Conservation (phyloP, 2,888 invertebrate species). For the Fabriciana adippe region DNA sequence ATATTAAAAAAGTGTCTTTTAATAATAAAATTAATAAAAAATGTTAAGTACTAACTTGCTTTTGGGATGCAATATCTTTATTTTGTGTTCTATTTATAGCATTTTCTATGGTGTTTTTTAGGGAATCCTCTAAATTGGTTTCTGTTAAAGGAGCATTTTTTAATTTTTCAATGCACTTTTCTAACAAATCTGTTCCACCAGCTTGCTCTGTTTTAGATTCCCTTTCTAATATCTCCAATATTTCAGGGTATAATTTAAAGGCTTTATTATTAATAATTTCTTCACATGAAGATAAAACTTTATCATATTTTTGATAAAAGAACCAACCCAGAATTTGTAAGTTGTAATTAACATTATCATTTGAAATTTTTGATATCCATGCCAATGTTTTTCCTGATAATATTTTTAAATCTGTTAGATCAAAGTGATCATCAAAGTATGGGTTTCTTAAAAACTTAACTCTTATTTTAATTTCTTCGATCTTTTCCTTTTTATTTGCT, state of each 20-base stretch:
- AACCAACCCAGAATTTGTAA: conserved; percentile 85
- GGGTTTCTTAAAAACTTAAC: conserved; percentile 91
- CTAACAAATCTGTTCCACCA: conserved; percentile 49
- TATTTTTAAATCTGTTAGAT: conserved; percentile 86
- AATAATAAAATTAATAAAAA: neutral
- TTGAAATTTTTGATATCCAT: conserved; percentile 79
- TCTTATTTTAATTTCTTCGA: conserved; percentile 87
- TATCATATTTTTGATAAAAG: conserved; percentile 85
- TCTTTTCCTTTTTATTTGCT: conserved; percentile 55
- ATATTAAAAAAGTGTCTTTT: neutral
- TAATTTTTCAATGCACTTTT: conserved; percentile 54
- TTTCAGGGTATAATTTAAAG: conserved; percentile 60
- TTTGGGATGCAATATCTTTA: conserved; percentile 82
- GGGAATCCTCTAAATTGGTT: conserved; percentile 65
- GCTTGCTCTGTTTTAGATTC: conserved; percentile 47
- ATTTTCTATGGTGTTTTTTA: conserved; percentile 78
- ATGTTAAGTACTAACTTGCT: conserved; percentile 61
- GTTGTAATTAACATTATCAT: conserved; percentile 79
- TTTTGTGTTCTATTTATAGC: conserved; percentile 80
- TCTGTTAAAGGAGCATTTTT: conserved; percentile 47
- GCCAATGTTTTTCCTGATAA: conserved; percentile 92
- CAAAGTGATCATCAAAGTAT: conserved; percentile 95
- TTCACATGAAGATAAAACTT: conserved; percentile 55
- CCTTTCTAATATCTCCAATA: conserved; percentile 57
- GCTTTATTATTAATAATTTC: conserved; percentile 48